Evolutionary conservation across 2,797 vertebrate species (phyloP), one percentile per base, ranked within the genome.

Genomic region (Parotocinclus haroldoi): DNA sequence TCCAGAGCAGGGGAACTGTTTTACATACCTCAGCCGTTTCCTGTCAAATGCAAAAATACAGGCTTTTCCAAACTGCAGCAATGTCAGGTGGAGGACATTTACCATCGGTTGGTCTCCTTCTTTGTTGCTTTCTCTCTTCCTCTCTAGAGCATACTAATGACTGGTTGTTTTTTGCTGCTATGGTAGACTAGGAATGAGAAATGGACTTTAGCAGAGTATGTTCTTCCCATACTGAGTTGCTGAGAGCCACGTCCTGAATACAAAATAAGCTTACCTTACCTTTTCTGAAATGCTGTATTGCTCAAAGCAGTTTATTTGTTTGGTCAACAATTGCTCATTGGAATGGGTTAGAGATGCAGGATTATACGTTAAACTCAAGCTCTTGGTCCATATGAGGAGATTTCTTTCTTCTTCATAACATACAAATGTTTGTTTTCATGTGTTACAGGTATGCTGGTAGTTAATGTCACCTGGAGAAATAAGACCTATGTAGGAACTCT

Each of bases 381-480:
- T 27, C 27, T 27, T 5, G 5, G 27, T 27, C 5, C 5, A 5
- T 27, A 2, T 27, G 45, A n/a, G 45, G 45, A 46, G 45, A 46
- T 46, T 9, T 44, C n/a, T 44, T 10, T 4, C 12, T 9, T 10
- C 42, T 3, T 36, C 57, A 42, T 68, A 4, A 72, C 27, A 5
- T 27, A 27, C 27, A 27, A 5, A 27, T 48, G 2, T n/a, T 44
- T 4, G 5, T 69, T 11, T 58, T 1, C 74, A 48, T 58, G 42
- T 75, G 27, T 80, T 60, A 2, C 83, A 99, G 97, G 97, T 50
- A 98, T 99, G 96, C 86, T 99, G 85, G 97, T 99, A 79, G 96
- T 99, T 42, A 99, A 99, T 3, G 97, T 99, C 52, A 99, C 97
- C 1, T 99, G 96, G 97, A 93, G 97, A 82, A 99, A 99, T 86